Evolutionary conservation across 2,888 invertebrate species (phyloP).

Genomic region (Oscheius sp.): DNA sequence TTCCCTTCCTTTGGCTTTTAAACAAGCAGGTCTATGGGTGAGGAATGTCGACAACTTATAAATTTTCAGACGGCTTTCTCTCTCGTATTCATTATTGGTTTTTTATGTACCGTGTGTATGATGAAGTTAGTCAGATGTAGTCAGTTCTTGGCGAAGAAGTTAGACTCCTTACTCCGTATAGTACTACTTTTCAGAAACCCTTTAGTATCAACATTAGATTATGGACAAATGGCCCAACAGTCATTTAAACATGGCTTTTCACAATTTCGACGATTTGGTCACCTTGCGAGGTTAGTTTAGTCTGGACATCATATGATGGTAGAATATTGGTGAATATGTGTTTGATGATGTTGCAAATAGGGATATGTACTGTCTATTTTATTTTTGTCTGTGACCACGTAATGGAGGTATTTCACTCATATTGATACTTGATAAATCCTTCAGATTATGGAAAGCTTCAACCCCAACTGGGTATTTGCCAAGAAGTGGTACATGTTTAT

Average conservation of each 20-base stretch:
- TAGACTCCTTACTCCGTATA: background rate
- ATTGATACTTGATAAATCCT: background rate
- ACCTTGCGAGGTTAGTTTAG: constrained; percentile 40
- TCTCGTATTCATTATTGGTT: constrained; percentile 63
- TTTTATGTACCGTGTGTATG: constrained; percentile 64
- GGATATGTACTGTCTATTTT: constrained; percentile 66
- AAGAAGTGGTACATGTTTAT: constrained; percentile 15
- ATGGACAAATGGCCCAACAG: constrained; percentile 71
- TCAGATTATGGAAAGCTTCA: constrained; percentile 24
- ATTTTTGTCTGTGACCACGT: constrained; percentile 62
- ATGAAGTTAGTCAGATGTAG: constrained; percentile 65
- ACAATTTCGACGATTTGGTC: constrained; percentile 40
- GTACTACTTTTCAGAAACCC: background rate
- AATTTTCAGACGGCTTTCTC: constrained; percentile 60
- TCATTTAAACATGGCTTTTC: constrained; percentile 34
- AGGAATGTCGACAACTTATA: background rate
- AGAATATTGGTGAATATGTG: constrained; percentile 60
- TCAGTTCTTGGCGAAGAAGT: constrained; percentile 51
- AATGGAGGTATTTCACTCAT: constrained; percentile 51
- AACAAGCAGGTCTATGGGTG: constrained; percentile 62
- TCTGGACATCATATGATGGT: no score
- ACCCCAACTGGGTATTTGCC: background rate
- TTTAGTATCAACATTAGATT: constrained; percentile 65
- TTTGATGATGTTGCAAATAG: constrained; percentile 61
- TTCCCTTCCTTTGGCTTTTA: constrained; percentile 63